These are phyloP conservation scores for Macroramphosus scolopax DNA, from an alignment of 2,797 vertebrate genomes.

Conservation along the genomic window DNA sequence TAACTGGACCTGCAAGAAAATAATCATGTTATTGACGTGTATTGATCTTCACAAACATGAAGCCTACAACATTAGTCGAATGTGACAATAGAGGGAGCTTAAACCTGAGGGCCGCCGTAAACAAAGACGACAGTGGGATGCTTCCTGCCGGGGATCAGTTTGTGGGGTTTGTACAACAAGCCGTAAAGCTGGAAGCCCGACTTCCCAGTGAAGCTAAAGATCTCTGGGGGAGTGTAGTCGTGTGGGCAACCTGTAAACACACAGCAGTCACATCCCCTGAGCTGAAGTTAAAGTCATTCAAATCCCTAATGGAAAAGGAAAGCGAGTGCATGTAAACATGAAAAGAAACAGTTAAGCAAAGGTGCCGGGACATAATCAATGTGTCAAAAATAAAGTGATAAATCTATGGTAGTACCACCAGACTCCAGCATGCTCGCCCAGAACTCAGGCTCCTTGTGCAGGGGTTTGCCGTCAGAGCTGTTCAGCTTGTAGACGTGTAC, in stretches of 20 bases:
- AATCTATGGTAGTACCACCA: constrained; percentile 80
- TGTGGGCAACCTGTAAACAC: constrained; percentile 79
- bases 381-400: too few relatives aligned
- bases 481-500: constrained; percentile 92
- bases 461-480: constrained; percentile 77
- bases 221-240: constrained; percentile 86
- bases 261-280: background rate
- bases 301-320: too few relatives aligned
- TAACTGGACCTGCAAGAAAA: constrained; percentile 85
- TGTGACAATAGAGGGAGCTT: constrained; percentile 4
- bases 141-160: constrained; percentile 86
- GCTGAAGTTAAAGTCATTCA: too few relatives aligned
- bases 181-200: constrained; percentile 88
- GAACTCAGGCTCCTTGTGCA: constrained; percentile 88
- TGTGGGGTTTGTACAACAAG: constrained; percentile 93
- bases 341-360: too few relatives aligned
- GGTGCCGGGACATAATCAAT: too few relatives aligned
- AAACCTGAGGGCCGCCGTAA: constrained; percentile 94
- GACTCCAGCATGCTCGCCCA: constrained; percentile 98
- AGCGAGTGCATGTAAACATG: background rate
- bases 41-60: background rate
- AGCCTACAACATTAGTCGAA: too few relatives aligned
- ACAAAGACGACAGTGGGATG: constrained; percentile 94
- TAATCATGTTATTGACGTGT: background rate
- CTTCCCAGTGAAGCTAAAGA: constrained; percentile 89